Evolutionary conservation across 2,113 vertebrate species (phyloP).

Genomic region (Mus musculus): DNA sequence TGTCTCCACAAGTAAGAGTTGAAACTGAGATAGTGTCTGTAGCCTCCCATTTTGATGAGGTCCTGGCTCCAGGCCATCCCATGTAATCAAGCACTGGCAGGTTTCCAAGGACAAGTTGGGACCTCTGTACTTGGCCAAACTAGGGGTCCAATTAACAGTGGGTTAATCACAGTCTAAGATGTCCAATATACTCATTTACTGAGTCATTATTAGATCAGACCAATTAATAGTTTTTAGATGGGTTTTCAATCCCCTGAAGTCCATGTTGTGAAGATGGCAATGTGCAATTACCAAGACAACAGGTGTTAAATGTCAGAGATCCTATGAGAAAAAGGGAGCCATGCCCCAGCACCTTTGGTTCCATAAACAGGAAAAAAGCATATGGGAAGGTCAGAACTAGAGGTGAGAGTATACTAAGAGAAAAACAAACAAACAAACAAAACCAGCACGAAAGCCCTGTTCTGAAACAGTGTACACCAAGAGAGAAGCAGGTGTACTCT

Average conservation of each 20-base stretch:
- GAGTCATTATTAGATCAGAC: constrained; percentile 63
- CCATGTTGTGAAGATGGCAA: constrained; percentile 47
- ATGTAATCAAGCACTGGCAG: constrained; percentile 6
- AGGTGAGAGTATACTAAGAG: neutral
- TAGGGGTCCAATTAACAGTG: constrained; percentile 61
- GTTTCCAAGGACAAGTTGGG: constrained; percentile 28
- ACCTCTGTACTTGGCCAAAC: constrained; percentile 50
- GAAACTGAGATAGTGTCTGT: neutral
- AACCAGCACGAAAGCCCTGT: neutral
- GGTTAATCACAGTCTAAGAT: constrained; percentile 50
- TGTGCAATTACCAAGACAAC: constrained; percentile 64
- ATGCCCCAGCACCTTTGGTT: neutral
- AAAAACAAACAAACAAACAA: neutral
- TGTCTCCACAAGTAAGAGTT: neutral
- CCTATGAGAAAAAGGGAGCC: constrained; percentile 10
- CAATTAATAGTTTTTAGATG: constrained; percentile 65
- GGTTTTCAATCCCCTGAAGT: constrained; percentile 58
- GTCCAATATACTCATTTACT: constrained; percentile 55
- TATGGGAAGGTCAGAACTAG: neutral
- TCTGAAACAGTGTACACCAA: neutral
- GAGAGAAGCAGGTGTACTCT: neutral
- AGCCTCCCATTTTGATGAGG: neutral
- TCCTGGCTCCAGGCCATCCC: neutral
- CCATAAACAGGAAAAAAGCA: neutral
- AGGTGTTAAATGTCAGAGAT: constrained; percentile 16